Base-by-base conservation (phyloP, 2,888 invertebrate species). In the Colletes collaris region DNA sequence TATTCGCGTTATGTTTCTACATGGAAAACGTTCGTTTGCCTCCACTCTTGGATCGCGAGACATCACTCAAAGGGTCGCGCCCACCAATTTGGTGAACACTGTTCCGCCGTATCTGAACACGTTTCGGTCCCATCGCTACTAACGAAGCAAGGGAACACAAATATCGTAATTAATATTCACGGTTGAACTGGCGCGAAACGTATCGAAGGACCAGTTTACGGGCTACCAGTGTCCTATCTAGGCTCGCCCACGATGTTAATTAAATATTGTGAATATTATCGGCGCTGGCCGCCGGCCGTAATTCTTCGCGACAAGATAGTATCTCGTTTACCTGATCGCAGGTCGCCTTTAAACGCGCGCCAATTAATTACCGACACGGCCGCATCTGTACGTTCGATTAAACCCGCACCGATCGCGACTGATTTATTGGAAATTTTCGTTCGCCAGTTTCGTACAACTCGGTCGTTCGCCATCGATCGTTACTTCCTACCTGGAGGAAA, bases 391-490 rank as follows among this genome's bases (percentile, higher is more conserved):
- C 63, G 77, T 78, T 63, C 68, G 66, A 78, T 74, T 78, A 77
- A 79, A 56, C 56, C 50, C 62, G 49, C 50, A 58, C 46, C 37
- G 62, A 75, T 70, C 53, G 27, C 69, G 64, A 46, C 44, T 71
- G 70, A 83, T 83, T 83, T 76, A 83, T 79, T 44, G 63, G 68
- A 76, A 81, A 85, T 81, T 83, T 84, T 80, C 68, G 65, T 76
- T 53, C 64, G 69, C 8, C 8, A 66, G 60, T 77, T 53, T 62
- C 76, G 63, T 13, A 46, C 4, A 53, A 75, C 74, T 68, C 40
- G 65, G 78, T 44, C 19, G 2, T 35, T 40, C 50, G 37, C 44
- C 65, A 50, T 52, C 63, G 68, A 75, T 74, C 74, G 50, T 70
- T 55, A 46, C n/a, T 58, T 65, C 19, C 46, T 37, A 2, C 5